Base-by-base conservation (phyloP, 2,888 invertebrate species). In the Dryococelus australis region DNA sequence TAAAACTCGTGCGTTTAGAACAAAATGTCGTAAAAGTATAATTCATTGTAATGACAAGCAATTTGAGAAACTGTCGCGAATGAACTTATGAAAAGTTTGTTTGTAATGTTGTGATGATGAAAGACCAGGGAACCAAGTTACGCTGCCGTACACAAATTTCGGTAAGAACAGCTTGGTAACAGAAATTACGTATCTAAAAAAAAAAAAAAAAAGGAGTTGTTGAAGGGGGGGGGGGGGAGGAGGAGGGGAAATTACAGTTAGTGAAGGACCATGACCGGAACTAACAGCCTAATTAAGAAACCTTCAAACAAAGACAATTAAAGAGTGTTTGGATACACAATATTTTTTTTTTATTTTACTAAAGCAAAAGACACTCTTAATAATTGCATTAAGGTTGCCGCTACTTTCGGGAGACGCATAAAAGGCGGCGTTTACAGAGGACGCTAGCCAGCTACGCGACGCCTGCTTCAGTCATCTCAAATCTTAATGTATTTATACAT, bases 401-500 rank as follows among this genome's bases (percentile, higher is more conserved):
- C 65, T 65, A 65, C 65, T 65, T 24, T 65, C 2, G 20, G 24
- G 65, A n/a, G 65, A 8, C 65, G 65, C 8, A 20, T n/a, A 9
- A 65, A n/a, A 65, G 65, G 65, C 20, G n/a, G 8, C 65, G n/a
- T 65, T 20, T n/a, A 65, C 65, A 24, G 65, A 65, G 65, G 65
- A 12, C 51, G 51, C 13, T 51, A 12, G 51, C 51, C 4, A 4
- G 35, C 35, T 3, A 47, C 16, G 47, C 35, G 47, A 47, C 16
- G 47, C 47, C 47, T 47, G 65, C 24, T 24, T 10, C 65, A 13
- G 35, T 83, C 83, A 35, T 83, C 83, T 83, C 28, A 83, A 35
- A 87, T 85, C 85, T 87, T 87, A 87, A 87, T 87, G 87, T 87
- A 87, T 87, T 87, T 87, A 87, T 85, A 85, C 85, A 83, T 80